Percentiles rank a stretch among this genome's conserved stretches.
phyloP scores from a whole-genome alignment of 1,140 invertebrate species.

The Globodera ellingtonae region DNA sequence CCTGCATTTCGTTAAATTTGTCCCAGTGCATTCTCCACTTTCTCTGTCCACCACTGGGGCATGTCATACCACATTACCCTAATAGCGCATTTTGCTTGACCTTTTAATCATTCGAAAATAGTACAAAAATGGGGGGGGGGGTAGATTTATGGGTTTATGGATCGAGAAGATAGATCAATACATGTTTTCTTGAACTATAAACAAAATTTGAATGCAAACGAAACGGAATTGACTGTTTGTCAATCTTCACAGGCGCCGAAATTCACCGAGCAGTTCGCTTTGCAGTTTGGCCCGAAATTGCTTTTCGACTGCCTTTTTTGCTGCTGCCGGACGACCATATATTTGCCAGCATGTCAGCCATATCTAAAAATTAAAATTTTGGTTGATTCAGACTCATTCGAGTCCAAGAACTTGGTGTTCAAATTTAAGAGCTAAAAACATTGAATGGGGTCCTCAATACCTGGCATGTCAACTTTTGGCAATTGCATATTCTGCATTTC shows the following conservation, averaged over 20 bases:
- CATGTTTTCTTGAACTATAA: no score
- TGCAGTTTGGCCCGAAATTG: neutral
- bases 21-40: no score
- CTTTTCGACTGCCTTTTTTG: conserved; percentile 9
- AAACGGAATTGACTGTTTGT: no score
- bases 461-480: conserved; percentile 53
- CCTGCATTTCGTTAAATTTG: no score
- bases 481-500: conserved; percentile 55
- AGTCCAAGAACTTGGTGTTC: neutral
- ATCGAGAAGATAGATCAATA: no score
- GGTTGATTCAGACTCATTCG: neutral
- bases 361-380: conserved; percentile 24
- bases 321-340: conserved; percentile 18
- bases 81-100: no score
- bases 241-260: no score
- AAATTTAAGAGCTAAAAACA: neutral
- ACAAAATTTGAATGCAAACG: no score
- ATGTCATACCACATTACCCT: no score
- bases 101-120: no score
- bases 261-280: neutral
- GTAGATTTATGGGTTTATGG: no score
- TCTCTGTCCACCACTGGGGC: neutral
- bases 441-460: neutral
- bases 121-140: no score
- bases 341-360: conserved; percentile 50